Evolutionary conservation across 2,113 vertebrate genomes (phyloP), one percentile per base, ranked within the genome.

Genomic region (Zeus faber): DNA sequence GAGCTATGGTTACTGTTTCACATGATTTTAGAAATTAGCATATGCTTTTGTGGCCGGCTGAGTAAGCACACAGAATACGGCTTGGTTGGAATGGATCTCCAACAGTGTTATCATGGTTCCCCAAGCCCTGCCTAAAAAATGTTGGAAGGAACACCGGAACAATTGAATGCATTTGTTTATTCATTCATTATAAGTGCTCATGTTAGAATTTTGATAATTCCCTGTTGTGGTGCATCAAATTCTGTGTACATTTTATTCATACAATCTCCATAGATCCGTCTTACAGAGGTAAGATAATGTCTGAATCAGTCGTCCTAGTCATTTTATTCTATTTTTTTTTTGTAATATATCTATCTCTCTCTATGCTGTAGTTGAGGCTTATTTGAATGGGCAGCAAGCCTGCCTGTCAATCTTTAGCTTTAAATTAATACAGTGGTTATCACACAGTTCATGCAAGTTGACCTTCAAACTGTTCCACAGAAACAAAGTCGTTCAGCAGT

Each of bases 31-130:
- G 49, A 54, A 67, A 44, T 75, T 37, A 25, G 25, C 47, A 70
- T 71, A 73, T 50, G 54, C 67, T 46, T 68, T 67, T 64, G 58
- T 73, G 84, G 57, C 62, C 74, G 64, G 76, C 67, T 59, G 54
- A 67, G 61, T 53, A 59, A 74, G 33, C 45, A 47, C 72, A 76
- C 67, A n/a, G n/a, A 77, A 71, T 58, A 62, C 43, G 48, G 39
- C 2, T 44, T 77, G 74, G 65, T 65, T 65, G 40, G 2, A 37
- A 44, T 74, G 71, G 65, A 70, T 62, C 62, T 67, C 68, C 67
- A 37, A 52, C 66, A 50, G 62, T 50, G 78, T 86, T 83, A 74
- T 77, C 77, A 81, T 85, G 81, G 81, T 77, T 87, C 74, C 74
- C 61, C 70, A 75, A 74, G 80, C 70, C 70, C 69, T 2, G 29